Percentiles rank a stretch among this genome's conserved stretches.
phyloP scores from a whole-genome alignment of 1,140 invertebrate genomes.

The Leguminivora glycinivorella region DNA sequence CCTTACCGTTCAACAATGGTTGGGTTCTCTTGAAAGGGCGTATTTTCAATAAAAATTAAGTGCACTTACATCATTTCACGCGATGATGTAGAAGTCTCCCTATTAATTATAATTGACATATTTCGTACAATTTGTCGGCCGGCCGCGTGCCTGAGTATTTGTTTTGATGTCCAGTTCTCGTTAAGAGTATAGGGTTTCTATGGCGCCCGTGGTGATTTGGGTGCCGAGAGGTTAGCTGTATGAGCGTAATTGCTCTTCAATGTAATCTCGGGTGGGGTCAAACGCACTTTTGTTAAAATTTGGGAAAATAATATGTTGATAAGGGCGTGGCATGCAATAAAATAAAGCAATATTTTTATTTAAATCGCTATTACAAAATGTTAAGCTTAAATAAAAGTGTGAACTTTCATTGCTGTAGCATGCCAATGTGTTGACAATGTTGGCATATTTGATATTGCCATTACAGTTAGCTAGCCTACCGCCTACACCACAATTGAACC shows the following conservation, averaged over 20 bases:
- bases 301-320: not conserved
- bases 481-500: too few species aligned
- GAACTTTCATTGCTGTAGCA: not conserved
- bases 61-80: slow-evolving; percentile 6
- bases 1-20: not conserved
- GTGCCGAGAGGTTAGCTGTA: slow-evolving; percentile 12
- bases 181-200: slow-evolving; percentile 24
- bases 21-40: not conserved
- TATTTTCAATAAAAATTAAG: slow-evolving; percentile 16
- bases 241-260: slow-evolving; percentile 23
- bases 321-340: not conserved
- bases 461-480: too few species aligned
- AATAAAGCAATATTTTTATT: not conserved
- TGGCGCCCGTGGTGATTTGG: slow-evolving; percentile 17
- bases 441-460: too few species aligned
- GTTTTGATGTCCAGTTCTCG: slow-evolving; percentile 25
- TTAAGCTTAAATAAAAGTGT: not conserved
- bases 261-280: slow-evolving; percentile 12
- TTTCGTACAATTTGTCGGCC: slow-evolving; percentile 25
- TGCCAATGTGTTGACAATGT: too few species aligned
- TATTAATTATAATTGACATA: slow-evolving; percentile 28
- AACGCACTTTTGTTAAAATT: slow-evolving; percentile 6
- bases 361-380: not conserved
- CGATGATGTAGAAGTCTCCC: slow-evolving; percentile 2
- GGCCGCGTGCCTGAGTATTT: slow-evolving; percentile 23